phyloP scores from a whole-genome alignment of 1,140 invertebrate species.

The Neuroterus valhalla region DNA sequence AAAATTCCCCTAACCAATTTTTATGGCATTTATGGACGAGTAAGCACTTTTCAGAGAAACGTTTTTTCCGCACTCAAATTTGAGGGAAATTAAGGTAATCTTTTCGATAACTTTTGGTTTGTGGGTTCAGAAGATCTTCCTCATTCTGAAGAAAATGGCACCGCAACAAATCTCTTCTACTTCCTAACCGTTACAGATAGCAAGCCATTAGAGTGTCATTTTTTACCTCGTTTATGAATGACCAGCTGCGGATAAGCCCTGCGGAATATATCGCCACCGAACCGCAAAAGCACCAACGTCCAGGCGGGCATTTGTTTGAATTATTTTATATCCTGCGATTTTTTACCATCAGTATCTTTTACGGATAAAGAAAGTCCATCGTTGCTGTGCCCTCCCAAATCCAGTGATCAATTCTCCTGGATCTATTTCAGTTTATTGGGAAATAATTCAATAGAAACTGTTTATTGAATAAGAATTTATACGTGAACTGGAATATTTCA shows the following conservation, averaged over 20 bases:
- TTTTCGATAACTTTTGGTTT: neutral
- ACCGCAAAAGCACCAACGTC: constrained; percentile 47
- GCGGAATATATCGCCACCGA: constrained; percentile 63
- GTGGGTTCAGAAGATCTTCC: neutral
- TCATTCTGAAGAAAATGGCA: constrained; percentile 34
- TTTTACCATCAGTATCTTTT: constrained; percentile 64
- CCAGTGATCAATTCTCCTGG: neutral
- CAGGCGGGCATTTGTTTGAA: constrained; percentile 70
- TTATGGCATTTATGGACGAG: no score
- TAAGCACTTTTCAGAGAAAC: no score
- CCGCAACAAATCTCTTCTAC: constrained; percentile 65
- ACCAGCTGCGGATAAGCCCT: constrained; percentile 69
- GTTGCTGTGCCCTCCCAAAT: neutral
- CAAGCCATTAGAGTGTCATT: constrained; percentile 62
- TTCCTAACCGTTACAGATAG: constrained; percentile 70
- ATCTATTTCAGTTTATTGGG: neutral
- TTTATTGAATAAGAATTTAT: no score
- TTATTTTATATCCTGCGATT: constrained; percentile 71
- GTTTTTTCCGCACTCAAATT: neutral
- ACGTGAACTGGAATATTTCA: no score
- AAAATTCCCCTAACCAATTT: no score
- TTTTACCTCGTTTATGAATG: constrained; percentile 70
- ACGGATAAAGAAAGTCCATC: constrained; percentile 14
- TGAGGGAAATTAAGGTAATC: neutral
- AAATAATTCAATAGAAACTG: no score